phyloP scores from a whole-genome alignment of 2,797 vertebrate genomes.

The Gallinago nigripennis region DNA sequence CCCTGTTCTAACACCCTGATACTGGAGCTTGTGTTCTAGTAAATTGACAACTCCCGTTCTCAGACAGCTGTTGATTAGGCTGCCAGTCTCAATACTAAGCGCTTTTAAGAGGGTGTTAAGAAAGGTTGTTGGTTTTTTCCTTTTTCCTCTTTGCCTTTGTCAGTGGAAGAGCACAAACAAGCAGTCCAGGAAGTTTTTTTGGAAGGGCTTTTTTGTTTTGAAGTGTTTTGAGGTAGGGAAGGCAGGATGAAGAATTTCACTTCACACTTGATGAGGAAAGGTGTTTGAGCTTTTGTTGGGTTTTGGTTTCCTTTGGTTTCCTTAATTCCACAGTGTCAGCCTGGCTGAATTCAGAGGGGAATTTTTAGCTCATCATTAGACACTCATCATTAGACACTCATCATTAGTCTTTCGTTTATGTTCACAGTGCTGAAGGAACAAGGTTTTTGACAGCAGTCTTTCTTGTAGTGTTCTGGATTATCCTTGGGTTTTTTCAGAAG shows the following conservation, averaged over 20 bases:
- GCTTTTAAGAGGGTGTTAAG: fast-evolving
- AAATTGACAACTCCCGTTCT: not conserved
- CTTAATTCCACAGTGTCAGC: not conserved
- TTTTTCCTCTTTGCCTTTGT: not conserved
- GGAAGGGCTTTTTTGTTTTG: not conserved
- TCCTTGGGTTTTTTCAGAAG: not conserved
- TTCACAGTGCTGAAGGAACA: not conserved
- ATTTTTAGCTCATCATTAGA: not conserved
- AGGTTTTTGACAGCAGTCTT: not conserved
- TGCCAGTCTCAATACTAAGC: not conserved
- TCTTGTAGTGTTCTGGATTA: not conserved
- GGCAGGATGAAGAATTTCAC: not conserved
- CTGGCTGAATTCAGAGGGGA: not conserved
- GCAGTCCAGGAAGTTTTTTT: not conserved
- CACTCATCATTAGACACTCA: not conserved
- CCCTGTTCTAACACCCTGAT: not conserved
- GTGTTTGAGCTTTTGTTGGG: not conserved
- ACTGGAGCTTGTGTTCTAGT: not conserved
- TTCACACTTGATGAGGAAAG: not conserved
- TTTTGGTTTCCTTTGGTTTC: not conserved
- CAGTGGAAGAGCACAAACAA: not conserved
- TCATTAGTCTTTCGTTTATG: not conserved
- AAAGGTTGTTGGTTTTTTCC: fast-evolving
- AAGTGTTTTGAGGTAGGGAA: not conserved
- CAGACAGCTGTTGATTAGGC: fast-evolving